These are phyloP conservation scores for Vipera ursinii DNA, from an alignment of 2,797 vertebrate genomes.

Conservation along the genomic window DNA sequence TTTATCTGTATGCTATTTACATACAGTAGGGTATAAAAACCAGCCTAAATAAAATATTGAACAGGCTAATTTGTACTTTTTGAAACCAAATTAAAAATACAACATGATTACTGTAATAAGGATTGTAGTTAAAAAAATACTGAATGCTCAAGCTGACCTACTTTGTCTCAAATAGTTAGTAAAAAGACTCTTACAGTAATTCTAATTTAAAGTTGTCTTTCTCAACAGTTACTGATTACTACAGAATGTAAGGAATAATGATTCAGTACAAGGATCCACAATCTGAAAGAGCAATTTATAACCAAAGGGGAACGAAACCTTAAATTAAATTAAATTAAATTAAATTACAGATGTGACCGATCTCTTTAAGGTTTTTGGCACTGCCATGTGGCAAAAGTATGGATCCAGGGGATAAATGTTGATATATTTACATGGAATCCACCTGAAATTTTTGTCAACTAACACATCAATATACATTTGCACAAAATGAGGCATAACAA, in stretches of 20 bases:
- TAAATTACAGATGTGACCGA: not conserved
- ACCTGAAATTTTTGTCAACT: not conserved
- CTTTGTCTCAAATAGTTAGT: not conserved
- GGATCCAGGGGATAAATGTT: not conserved
- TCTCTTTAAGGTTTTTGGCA: not conserved
- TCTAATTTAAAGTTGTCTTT: slow-evolving; percentile 17
- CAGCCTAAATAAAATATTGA: slow-evolving; percentile 27
- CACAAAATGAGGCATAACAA: not conserved
- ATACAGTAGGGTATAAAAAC: slow-evolving; percentile 37
- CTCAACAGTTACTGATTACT: not conserved
- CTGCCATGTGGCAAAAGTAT: not conserved
- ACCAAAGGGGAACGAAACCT: not conserved
- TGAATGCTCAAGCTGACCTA: slow-evolving; percentile 22
- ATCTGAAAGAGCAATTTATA: not conserved
- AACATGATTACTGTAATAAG: not conserved
- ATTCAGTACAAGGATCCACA: not conserved
- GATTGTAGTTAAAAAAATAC: slow-evolving; percentile 15
- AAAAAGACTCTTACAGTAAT: not conserved
- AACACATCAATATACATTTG: not conserved
- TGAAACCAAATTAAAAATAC: not conserved
- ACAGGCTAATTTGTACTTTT: not conserved
- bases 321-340: not conserved
- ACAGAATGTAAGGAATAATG: not conserved
- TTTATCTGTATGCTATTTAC: slow-evolving; percentile 40
- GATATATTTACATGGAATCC: not conserved